Conservation (phyloP, 2,888 invertebrate species). For the Rhopalosiphum nymphaeae region DNA sequence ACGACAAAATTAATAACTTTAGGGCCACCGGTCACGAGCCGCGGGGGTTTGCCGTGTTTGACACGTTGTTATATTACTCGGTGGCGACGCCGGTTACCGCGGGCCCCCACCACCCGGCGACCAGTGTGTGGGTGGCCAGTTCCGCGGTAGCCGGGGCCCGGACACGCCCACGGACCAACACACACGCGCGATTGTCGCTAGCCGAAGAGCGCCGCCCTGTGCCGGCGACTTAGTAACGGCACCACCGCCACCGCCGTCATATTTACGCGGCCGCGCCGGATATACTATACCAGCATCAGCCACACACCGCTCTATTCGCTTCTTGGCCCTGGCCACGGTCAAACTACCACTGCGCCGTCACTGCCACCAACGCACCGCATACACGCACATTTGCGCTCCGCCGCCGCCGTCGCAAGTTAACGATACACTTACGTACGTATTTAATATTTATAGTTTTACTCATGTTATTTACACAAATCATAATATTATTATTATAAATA, state of each 20-base stretch:
- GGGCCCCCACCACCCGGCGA: neutral
- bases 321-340: conserved; percentile 61
- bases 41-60: conserved; percentile 62
- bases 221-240: conserved; percentile 61
- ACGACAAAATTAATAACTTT: conserved; percentile 64
- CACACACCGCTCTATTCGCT: conserved; percentile 54
- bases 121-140: conserved; percentile 40
- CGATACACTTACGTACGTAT: neutral
- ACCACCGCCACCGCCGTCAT: conserved; percentile 41
- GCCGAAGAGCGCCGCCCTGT: conserved; percentile 61
- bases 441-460: neutral
- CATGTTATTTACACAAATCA: neutral
- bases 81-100: neutral
- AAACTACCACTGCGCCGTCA: conserved; percentile 26
- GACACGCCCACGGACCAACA: conserved; percentile 66
- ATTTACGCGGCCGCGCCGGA: conserved; percentile 41
- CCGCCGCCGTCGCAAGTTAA: neutral
- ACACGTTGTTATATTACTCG: conserved; percentile 58
- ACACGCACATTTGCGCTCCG: neutral
- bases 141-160: conserved; percentile 42
- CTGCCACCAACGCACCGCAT: neutral
- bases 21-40: conserved; percentile 61
- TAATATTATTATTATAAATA: neutral
- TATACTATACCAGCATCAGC: conserved; percentile 14
- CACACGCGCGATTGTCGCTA: conserved; percentile 46